These are phyloP conservation scores for Mastomys natalensis DNA, from an alignment of 2,113 vertebrate species.

Conservation along the genomic window DNA sequence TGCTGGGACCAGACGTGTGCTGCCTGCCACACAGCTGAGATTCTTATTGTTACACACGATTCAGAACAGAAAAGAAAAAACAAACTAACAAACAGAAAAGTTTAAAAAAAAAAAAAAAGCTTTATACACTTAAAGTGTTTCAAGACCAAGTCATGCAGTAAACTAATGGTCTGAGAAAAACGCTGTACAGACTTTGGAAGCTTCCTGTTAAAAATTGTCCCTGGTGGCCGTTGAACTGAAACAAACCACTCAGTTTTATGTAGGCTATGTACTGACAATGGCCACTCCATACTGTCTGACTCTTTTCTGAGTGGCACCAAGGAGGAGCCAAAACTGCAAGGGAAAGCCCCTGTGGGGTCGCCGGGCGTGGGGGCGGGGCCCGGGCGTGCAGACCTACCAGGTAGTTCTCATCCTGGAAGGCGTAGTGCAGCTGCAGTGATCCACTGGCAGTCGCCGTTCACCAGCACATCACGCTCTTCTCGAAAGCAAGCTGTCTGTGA, in stretches of 20 bases:
- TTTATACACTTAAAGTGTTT: not conserved
- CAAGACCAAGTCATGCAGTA: not conserved
- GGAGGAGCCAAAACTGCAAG: too few species aligned
- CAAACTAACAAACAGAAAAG: not conserved
- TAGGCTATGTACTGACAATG: accelerated
- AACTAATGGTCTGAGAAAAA: not conserved
- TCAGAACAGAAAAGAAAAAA: not conserved
- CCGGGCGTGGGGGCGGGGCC: not conserved
- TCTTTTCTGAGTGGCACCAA: not conserved
- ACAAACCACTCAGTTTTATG: too few species aligned
- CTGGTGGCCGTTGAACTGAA: accelerated
- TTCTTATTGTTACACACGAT: not conserved
- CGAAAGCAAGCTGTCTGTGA: conserved; percentile 96
- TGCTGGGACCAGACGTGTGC: not conserved
- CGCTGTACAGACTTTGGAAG: too few species aligned
- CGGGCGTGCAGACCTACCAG: conserved; percentile 88
- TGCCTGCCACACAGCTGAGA: not conserved
- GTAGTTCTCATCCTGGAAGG: conserved; percentile 98
- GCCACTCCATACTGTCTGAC: accelerated
- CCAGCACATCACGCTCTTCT: conserved; percentile 96
- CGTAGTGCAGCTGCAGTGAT: conserved; percentile 97
- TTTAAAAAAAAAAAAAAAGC: not conserved
- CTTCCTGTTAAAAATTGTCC: not conserved
- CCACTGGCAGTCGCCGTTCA: conserved; percentile 98
- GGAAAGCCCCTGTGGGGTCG: too few species aligned